Percentiles rank a stretch among this genome's conserved stretches.
Evolutionary conservation across 1,140 invertebrate species (phyloP).

Genomic region (Meloidogyne floridensis): DNA sequence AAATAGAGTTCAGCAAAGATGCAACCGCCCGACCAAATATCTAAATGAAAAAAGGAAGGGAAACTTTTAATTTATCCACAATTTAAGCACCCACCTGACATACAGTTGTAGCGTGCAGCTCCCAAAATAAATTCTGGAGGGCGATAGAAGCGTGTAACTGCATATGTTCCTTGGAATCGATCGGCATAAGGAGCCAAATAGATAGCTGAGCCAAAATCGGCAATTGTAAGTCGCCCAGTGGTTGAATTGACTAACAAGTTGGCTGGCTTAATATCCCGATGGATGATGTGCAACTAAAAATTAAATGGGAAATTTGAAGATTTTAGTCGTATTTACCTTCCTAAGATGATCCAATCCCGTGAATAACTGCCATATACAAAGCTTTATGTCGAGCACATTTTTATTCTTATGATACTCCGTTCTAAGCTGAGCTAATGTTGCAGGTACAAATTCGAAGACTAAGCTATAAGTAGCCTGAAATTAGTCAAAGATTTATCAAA

Average conservation of each 20-base stretch:
- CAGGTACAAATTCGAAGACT: background rate
- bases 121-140: background rate
- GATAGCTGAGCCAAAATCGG: background rate
- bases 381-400: background rate
- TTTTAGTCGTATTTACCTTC: background rate
- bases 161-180: background rate
- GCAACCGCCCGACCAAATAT: slow-evolving; percentile 93
- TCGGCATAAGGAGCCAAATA: background rate
- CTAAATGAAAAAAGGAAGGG: slow-evolving; percentile 78
- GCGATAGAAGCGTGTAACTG: background rate
- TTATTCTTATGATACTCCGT: background rate
- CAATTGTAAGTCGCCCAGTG: background rate
- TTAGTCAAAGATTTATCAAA: background rate
- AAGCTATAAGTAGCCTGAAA: background rate
- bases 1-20: slow-evolving; percentile 79
- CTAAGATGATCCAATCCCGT: background rate
- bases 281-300: background rate
- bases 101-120: slow-evolving; percentile 3
- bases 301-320: background rate
- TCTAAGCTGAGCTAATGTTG: background rate
- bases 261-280: background rate
- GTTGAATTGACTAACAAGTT: background rate
- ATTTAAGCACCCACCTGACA: background rate
- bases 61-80: too few species aligned
- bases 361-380: background rate